These are phyloP conservation scores for Mactromeris polynyma DNA, from an alignment of 2,888 invertebrate species.

Conservation along the genomic window DNA sequence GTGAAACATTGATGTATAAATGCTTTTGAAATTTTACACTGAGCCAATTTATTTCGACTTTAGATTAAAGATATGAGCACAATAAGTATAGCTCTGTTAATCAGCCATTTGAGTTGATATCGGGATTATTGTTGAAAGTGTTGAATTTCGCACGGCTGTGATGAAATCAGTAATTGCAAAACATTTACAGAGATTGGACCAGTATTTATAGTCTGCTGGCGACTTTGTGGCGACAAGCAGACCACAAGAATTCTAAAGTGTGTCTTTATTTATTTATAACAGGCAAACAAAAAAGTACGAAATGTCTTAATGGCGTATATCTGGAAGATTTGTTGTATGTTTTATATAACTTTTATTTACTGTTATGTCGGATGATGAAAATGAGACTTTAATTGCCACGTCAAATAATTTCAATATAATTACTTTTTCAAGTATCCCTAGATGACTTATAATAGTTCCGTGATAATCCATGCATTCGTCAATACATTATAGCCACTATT, in stretches of 20 bases:
- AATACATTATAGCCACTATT: too few species aligned
- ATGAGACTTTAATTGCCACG: too few species aligned
- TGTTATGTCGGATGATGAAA: too few species aligned
- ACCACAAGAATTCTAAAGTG: neutral
- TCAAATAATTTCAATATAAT: too few species aligned
- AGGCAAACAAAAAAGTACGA: neutral
- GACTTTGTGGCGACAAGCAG: neutral
- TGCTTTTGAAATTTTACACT: neutral
- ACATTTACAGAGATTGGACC: neutral
- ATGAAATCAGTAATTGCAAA: neutral
- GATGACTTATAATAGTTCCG: too few species aligned
- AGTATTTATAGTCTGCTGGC: neutral
- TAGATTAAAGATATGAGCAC: neutral
- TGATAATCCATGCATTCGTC: too few species aligned
- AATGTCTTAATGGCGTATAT: neutral
- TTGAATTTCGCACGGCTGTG: neutral
- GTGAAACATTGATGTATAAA: neutral
- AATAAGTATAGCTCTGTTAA: neutral
- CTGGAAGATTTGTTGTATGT: neutral
- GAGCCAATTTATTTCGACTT: neutral
- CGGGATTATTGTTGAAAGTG: neutral
- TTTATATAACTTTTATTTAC: neutral
- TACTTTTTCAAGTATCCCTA: too few species aligned
- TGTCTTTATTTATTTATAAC: conserved; percentile 8
- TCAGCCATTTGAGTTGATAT: neutral